Evolutionary conservation across 2,888 invertebrate genomes (phyloP), one percentile per base, ranked within the genome.

Genomic region (Drosophila neutralis): DNA sequence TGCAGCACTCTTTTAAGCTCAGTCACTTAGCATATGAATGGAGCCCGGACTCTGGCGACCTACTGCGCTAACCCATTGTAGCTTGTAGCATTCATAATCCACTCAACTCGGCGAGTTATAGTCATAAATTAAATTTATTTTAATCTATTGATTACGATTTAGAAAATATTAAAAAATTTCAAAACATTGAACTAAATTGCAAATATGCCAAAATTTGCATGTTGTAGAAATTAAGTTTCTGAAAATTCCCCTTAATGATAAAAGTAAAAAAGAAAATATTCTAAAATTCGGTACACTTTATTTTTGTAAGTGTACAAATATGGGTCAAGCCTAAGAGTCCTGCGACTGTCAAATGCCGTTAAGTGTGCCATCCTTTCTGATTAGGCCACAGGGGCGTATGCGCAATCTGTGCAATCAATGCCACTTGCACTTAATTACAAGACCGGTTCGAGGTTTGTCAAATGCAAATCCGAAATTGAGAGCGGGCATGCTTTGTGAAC

Each of bases 281-380:
- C 2, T 11, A 11, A 42, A 21, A 21, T 42, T 2, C 2, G 4
- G 15, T 7, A 15, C 4, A 24, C 21, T 24, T 27, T 4, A 24
- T 24, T 45, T 45, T 24, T 8, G 45, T 24, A 24, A 45, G 24
- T 45, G 24, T 15, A 45, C 7, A 24, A 8, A 85, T 71, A 78
- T 83, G 60, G 85, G 87, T 81, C 89, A 86, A 73, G 60, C 73
- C 56, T 29, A 49, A 29, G 68, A 63, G 73, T 72, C 71, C 71
- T 59, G 45, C 13, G 29, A 6, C 65, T 63, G 51, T 27, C 63
- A 61, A n/a, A 38, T 52, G 21, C 24, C 54, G 33, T 10, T 57
- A n/a, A 15, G 24, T 40, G 54, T 64, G 38, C 24, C 33, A 21
- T 29, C 29, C 33, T 42, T 31, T 53, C 10, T 40, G 33, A 57